These are phyloP conservation scores for Oncorhynchus keta DNA, from an alignment of 2,113 vertebrate genomes.

Conservation along the genomic window DNA sequence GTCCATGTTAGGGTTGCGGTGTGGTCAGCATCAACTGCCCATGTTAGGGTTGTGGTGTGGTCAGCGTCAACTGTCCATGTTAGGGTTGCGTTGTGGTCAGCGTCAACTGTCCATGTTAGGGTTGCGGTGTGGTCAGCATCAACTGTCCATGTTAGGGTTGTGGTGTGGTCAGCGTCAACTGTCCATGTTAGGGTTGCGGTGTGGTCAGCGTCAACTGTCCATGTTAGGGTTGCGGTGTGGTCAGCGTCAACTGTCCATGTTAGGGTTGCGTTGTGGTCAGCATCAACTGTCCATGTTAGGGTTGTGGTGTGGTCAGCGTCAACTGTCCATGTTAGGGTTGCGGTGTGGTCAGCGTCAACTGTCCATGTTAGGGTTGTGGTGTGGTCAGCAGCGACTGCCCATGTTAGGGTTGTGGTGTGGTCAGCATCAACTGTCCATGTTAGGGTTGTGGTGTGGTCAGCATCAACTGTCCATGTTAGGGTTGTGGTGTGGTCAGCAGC, in stretches of 20 bases:
- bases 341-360: too few relatives aligned
- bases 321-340: conserved; percentile 43
- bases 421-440: conserved; percentile 82
- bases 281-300: neutral
- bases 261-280: neutral
- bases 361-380: neutral
- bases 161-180: conserved; percentile 77
- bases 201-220: too few relatives aligned
- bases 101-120: conserved; percentile 76
- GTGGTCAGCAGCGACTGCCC: conserved; percentile 81
- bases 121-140: conserved; percentile 68
- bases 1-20: neutral
- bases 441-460: conserved; percentile 63
- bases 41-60: conserved; percentile 33
- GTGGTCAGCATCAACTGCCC: conserved; percentile 81
- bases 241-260: neutral
- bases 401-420: conserved; percentile 41
- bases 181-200: conserved; percentile 55
- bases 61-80: too few relatives aligned
- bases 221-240: neutral
- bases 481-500: conserved; percentile 71
- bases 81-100: conserved; percentile 68
- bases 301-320: neutral
- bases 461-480: conserved; percentile 75
- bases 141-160: conserved; percentile 70